These are phyloP conservation scores for roundworm (Caenorhabditis elegans) DNA, from an alignment of 1,140 invertebrate genomes.

Conservation along the genomic window WBcel235 BX284606.5:15138001-15138500, in stretches of 20 bases:
- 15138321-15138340: background rate
- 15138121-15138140: background rate
- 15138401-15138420: too few relatives aligned
- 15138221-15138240: background rate
- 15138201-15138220: background rate
- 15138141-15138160: background rate
- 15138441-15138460: too few relatives aligned
- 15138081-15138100: background rate
- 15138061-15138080: too few relatives aligned
- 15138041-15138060: too few relatives aligned
- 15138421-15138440: too few relatives aligned
- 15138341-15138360: too few relatives aligned
- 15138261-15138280: background rate
- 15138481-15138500: too few relatives aligned
- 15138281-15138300: slow-evolving; percentile 6
- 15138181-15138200: slow-evolving; percentile 26
- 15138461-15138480: too few relatives aligned
- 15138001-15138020: background rate
- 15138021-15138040: too few relatives aligned
- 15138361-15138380: too few relatives aligned
- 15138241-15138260: slow-evolving; percentile 28
- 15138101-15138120: too few relatives aligned
- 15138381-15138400: too few relatives aligned
- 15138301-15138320: background rate
- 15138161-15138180: background rate